Conservation (phyloP, 2,797 vertebrate genomes). For the Enteromius paludinosus region DNA sequence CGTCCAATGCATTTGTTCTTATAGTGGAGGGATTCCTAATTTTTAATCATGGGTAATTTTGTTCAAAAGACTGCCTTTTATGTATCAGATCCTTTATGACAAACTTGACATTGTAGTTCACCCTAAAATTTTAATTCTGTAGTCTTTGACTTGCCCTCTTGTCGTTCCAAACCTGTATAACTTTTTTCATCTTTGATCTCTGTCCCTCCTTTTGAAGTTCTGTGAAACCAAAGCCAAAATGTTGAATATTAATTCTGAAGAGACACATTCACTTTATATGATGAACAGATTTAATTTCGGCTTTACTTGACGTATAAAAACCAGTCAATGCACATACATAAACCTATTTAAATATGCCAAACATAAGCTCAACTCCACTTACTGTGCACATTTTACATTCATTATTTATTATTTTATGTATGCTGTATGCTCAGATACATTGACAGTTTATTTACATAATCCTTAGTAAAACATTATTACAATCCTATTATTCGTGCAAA, state of each 20-base stretch:
- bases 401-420: neutral
- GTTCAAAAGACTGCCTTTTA: neutral
- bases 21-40: constrained; percentile 96
- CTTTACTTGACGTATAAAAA: neutral
- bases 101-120: no score
- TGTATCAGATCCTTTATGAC: neutral
- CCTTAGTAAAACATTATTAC: neutral
- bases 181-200: no score
- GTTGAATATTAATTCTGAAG: neutral
- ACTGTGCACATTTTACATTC: neutral
- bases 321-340: neutral
- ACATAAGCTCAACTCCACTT: neutral
- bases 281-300: neutral
- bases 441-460: neutral
- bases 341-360: neutral
- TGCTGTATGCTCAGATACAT: neutral
- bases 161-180: no score
- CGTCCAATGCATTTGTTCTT: constrained; percentile 75
- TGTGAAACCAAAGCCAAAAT: neutral
- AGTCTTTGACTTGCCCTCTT: no score
- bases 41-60: constrained; percentile 85
- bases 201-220: neutral
- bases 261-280: neutral
- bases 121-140: no score
- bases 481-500: neutral